Conservation (phyloP, 2,888 invertebrate species). For the Apodemia zela region DNA sequence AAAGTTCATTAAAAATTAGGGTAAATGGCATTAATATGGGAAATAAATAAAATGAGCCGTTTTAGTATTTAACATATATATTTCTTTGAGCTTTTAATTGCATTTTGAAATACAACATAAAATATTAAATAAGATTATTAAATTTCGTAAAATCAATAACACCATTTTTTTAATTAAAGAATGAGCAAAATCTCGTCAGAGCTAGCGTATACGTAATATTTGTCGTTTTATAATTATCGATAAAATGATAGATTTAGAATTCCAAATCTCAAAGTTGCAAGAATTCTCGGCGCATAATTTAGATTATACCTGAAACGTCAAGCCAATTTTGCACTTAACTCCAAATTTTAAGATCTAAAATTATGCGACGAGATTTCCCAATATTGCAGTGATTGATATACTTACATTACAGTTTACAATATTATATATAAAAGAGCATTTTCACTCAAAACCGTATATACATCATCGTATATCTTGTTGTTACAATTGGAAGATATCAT, state of each 20-base stretch:
- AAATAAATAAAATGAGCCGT: slow-evolving; percentile 66
- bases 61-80: slow-evolving; percentile 90
- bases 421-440: slow-evolving; percentile 76
- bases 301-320: neutral
- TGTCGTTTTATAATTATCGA: slow-evolving; percentile 80
- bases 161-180: slow-evolving; percentile 71
- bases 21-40: neutral
- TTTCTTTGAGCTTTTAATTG: slow-evolving; percentile 93
- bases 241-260: slow-evolving; percentile 82
- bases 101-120: slow-evolving; percentile 91
- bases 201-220: slow-evolving; percentile 89
- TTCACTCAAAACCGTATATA: slow-evolving; percentile 73
- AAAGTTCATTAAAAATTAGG: neutral
- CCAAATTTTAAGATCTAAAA: neutral
- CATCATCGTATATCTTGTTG: slow-evolving; percentile 73
- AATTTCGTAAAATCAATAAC: slow-evolving; percentile 88
- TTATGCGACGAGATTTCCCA: slow-evolving; percentile 23
- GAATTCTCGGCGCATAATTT: neutral
- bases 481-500: slow-evolving; percentile 71
- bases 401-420: slow-evolving; percentile 64
- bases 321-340: neutral
- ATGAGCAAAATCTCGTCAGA: slow-evolving; percentile 84
- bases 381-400: slow-evolving; percentile 46
- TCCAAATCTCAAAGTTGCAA: slow-evolving; percentile 34
- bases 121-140: slow-evolving; percentile 90